A percentile compares a stretch with the other conserved stretches of the same genome.
These are phyloP conservation scores for Taenioides sp. DNA, from an alignment of 2,797 vertebrate genomes.

Conservation along the genomic window DNA sequence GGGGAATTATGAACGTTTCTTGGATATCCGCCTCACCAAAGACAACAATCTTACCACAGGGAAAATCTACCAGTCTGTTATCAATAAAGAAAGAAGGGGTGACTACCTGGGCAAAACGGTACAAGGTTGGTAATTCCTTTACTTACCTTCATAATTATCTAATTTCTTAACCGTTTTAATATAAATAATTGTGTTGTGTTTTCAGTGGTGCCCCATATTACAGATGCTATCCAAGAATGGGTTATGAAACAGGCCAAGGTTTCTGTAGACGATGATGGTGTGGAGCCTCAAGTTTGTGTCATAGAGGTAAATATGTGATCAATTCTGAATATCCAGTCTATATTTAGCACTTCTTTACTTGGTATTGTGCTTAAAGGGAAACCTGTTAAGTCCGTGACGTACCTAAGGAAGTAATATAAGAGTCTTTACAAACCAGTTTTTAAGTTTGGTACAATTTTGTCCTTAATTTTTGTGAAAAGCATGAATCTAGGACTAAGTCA, in stretches of 20 bases:
- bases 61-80: slow-evolving; percentile 96
- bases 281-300: slow-evolving; percentile 94
- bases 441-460: slow-evolving; percentile 7
- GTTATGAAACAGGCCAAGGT: slow-evolving; percentile 90
- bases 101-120: slow-evolving; percentile 97
- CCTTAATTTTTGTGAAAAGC: not conserved
- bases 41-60: slow-evolving; percentile 98
- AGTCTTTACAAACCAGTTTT: not conserved
- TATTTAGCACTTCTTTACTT: not conserved
- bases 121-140: slow-evolving; percentile 80
- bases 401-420: not conserved
- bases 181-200: not conserved
- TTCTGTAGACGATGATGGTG: slow-evolving; percentile 88
- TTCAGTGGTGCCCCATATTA: slow-evolving; percentile 95
- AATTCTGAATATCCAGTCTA: not conserved
- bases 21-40: slow-evolving; percentile 91
- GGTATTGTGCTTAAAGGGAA: not conserved
- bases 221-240: slow-evolving; percentile 96
- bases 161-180: not conserved
- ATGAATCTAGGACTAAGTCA: slow-evolving; percentile 7
- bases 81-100: slow-evolving; percentile 94
- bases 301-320: slow-evolving; percentile 81
- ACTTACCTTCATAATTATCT: not conserved
- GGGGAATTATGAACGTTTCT: slow-evolving; percentile 96
- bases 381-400: not conserved